Evolutionary conservation across 53 echinoderm and acorn worm genomes (phyloP).

Genomic region (Crossaster papposus): DNA sequence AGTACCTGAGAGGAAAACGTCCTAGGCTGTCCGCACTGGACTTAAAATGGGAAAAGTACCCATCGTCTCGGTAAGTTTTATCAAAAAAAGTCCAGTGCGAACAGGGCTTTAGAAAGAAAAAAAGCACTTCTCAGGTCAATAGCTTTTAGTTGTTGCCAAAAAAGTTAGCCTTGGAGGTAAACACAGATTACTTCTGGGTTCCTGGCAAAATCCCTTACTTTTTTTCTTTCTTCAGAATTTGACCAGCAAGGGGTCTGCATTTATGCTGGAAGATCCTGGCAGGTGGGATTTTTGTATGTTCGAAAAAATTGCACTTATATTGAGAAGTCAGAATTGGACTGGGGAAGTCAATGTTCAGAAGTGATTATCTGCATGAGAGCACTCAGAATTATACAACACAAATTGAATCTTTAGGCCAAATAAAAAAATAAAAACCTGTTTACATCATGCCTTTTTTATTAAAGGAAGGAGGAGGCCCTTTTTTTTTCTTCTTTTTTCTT

Average conservation of each 20-base stretch:
- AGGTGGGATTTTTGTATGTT: constrained; percentile 1
- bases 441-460: too few relatives aligned
- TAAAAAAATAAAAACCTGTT: too few relatives aligned
- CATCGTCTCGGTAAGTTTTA: too few relatives aligned
- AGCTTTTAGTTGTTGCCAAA: constrained; percentile 6
- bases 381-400: not conserved
- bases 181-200: constrained; percentile 27
- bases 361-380: not conserved
- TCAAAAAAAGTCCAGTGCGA: too few relatives aligned
- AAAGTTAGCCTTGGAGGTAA: constrained; percentile 19
- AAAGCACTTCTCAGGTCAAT: not conserved
- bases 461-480: too few relatives aligned
- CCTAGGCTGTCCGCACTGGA: too few relatives aligned
- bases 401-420: not conserved
- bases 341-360: not conserved
- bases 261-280: not conserved
- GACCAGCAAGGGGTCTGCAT: not conserved
- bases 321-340: not conserved
- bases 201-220: not conserved
- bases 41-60: too few relatives aligned
- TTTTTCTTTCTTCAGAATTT: not conserved
- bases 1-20: too few relatives aligned
- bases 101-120: too few relatives aligned
- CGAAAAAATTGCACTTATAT: not conserved
- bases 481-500: too few relatives aligned